These are phyloP conservation scores for Oreotragus oreotragus DNA, from an alignment of 2,113 vertebrate species.

Conservation along the genomic window DNA sequence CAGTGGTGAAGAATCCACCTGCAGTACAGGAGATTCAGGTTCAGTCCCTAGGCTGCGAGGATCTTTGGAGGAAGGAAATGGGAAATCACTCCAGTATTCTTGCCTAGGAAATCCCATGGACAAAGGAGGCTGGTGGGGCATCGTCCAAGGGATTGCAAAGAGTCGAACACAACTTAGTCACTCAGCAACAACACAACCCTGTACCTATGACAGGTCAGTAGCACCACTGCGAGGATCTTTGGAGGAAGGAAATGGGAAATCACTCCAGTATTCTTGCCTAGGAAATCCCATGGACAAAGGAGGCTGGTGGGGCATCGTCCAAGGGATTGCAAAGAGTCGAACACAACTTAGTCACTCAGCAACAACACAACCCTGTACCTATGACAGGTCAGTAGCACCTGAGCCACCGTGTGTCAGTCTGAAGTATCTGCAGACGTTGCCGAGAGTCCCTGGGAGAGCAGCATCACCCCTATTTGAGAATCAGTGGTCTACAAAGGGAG, in stretches of 20 bases:
- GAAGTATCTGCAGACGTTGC: neutral
- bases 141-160: neutral
- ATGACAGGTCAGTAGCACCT: neutral
- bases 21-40: neutral
- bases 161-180: neutral
- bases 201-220: neutral
- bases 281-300: neutral
- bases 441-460: neutral
- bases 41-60: neutral
- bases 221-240: neutral
- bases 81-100: neutral
- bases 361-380: neutral
- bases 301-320: neutral
- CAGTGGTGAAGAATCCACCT: neutral
- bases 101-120: neutral
- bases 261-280: neutral
- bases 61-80: neutral
- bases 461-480: neutral
- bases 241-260: neutral
- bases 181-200: neutral
- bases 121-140: neutral
- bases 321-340: neutral
- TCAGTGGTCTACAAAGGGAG: neutral
- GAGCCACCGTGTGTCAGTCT: neutral
- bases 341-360: neutral